A percentile compares a stretch with the other conserved stretches of the same genome.
phyloP scores from a whole-genome alignment of 2,888 invertebrate genomes.

The Amphipoea lucens region DNA sequence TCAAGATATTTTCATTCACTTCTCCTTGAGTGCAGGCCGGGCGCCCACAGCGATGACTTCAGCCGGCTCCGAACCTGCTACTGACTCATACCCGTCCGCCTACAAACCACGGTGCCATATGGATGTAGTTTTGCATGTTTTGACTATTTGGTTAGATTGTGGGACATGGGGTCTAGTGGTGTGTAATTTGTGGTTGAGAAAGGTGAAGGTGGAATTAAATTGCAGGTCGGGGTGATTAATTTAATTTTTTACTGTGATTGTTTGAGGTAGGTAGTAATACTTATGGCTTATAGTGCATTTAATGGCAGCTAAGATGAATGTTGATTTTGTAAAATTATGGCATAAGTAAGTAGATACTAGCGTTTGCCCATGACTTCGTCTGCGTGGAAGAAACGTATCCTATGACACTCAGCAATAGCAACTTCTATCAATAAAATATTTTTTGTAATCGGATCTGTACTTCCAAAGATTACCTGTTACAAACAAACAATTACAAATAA shows the following conservation, averaged over 20 bases:
- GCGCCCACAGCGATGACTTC: conserved; percentile 71
- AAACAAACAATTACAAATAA: neutral
- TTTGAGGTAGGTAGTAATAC: neutral
- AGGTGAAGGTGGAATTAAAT: neutral
- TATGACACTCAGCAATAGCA: neutral
- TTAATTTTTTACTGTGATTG: neutral
- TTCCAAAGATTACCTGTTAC: neutral
- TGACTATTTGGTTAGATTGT: neutral
- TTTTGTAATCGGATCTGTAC: too few relatives aligned
- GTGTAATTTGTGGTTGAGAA: neutral
- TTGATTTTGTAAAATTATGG: neutral
- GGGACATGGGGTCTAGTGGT: neutral
- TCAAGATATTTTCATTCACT: conserved; percentile 57
- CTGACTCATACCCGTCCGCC: conserved; percentile 73
- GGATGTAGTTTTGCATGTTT: conserved; percentile 41
- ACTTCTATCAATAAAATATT: neutral
- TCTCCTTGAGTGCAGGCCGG: conserved; percentile 66
- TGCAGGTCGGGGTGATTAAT: neutral
- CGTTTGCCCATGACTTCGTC: neutral
- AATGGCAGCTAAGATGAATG: neutral
- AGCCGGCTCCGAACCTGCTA: conserved; percentile 69
- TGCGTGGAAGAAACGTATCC: neutral
- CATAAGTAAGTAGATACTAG: neutral
- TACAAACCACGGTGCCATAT: conserved; percentile 61
- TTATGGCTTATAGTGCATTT: neutral